Evolutionary conservation across 2,113 vertebrate species (phyloP).

Genomic region (Azemiops feae): DNA sequence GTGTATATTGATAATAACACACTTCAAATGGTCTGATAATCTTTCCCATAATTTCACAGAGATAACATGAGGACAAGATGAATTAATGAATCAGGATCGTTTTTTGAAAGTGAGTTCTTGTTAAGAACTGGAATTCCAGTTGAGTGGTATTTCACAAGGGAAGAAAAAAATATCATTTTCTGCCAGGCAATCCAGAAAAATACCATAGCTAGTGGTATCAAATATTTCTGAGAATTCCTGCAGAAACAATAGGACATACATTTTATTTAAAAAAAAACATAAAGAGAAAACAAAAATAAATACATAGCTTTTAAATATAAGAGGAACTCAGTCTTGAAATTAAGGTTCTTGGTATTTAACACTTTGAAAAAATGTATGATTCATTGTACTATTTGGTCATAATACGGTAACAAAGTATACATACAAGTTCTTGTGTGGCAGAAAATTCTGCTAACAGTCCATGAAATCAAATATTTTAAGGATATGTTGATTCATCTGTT

Average conservation of each 20-base stretch:
- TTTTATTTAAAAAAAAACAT: not conserved
- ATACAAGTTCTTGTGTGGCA: not conserved
- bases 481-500: conserved; percentile 8
- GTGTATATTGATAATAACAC: not conserved
- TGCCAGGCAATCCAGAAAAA: not conserved
- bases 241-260: not conserved
- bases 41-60: not conserved
- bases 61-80: not conserved
- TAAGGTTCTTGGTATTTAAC: conserved; percentile 13
- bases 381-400: conserved; percentile 5
- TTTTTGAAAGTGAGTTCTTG: not conserved
- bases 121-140: not conserved
- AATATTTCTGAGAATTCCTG: not conserved
- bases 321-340: conserved; percentile 4
- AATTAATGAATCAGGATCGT: not conserved
- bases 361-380: not conserved
- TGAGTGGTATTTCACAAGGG: not conserved
- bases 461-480: not conserved
- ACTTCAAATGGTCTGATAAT: not conserved
- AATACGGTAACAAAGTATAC: not conserved
- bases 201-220: not conserved
- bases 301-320: not conserved
- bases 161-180: not conserved
- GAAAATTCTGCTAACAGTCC: conserved; percentile 22
- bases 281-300: not conserved